Conservation (phyloP, 2,888 invertebrate species). For the Yponomeuta cagnagella region DNA sequence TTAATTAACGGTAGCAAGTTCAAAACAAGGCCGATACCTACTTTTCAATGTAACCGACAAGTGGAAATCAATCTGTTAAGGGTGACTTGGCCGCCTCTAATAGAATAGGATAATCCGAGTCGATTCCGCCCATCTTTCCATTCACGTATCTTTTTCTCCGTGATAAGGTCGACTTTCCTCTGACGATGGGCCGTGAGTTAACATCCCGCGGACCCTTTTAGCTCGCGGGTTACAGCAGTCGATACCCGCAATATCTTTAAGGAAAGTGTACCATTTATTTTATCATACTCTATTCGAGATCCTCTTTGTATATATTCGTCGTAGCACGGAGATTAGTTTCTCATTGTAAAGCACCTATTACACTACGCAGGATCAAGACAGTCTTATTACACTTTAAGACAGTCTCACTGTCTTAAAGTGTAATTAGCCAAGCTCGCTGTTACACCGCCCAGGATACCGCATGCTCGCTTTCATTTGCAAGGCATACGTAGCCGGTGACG, state of each 20-base stretch:
- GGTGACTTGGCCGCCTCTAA: constrained; percentile 31
- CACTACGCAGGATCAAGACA: too few species aligned
- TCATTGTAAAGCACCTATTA: too few species aligned
- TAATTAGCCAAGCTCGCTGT: too few species aligned
- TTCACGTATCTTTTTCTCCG: not conserved
- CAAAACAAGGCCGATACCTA: not conserved
- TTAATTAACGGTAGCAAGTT: too few species aligned
- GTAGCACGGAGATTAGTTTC: too few species aligned
- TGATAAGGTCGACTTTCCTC: not conserved
- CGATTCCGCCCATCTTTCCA: not conserved
- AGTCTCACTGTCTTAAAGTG: too few species aligned
- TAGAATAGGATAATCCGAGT: constrained; percentile 30
- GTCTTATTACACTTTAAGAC: too few species aligned
- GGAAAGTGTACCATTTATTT: constrained; percentile 22
- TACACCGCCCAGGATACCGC: too few species aligned
- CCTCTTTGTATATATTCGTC: not conserved
- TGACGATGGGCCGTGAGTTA: not conserved
- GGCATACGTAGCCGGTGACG: too few species aligned
- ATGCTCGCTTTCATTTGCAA: too few species aligned
- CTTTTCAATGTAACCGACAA: constrained; percentile 22
- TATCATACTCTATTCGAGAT: constrained; percentile 17
- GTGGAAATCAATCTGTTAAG: constrained; percentile 28
- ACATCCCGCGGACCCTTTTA: constrained; percentile 23
- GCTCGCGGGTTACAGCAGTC: constrained; percentile 18
- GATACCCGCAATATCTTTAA: constrained; percentile 18